These are phyloP conservation scores for Chironex yamaguchii DNA, from an alignment of 30 jellyfish, hydroid and myxozoan genomes.

Conservation along the genomic window DNA sequence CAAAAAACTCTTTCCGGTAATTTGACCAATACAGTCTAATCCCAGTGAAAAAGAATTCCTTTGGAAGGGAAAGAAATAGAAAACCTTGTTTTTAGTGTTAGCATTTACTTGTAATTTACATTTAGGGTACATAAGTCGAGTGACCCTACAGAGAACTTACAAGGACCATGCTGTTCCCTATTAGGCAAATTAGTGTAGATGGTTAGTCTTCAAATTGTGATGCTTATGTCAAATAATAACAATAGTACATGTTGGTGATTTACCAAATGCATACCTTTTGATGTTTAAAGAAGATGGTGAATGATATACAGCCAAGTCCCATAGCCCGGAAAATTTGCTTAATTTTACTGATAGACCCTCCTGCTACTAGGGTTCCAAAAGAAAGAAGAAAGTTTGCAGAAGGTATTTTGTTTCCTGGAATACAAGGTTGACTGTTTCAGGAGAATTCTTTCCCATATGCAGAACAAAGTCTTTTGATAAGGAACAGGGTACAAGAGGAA, in stretches of 20 bases:
- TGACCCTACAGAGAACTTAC: background rate
- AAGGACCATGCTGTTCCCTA: background rate
- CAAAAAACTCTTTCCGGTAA: constrained; percentile 11
- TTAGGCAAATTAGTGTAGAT: background rate
- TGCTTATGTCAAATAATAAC: background rate
- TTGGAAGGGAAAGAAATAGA: constrained; percentile 7
- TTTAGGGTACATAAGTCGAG: background rate
- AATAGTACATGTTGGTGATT: background rate
- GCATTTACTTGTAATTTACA: too few relatives aligned
- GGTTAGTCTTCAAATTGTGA: too few relatives aligned
- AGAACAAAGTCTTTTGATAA: constrained; percentile 18
- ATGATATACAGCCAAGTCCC: constrained; percentile 28
- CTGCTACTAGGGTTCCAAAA: constrained; percentile 41
- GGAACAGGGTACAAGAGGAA: constrained; percentile 35
- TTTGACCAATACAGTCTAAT: constrained; percentile 16
- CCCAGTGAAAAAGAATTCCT: constrained; percentile 41
- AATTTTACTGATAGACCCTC: constrained; percentile 52
- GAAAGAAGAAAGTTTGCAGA: constrained; percentile 46
- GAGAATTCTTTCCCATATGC: constrained; percentile 45
- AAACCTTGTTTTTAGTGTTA: too few relatives aligned
- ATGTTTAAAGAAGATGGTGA: constrained; percentile 23
- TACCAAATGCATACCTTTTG: constrained; percentile 21
- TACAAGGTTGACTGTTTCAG: constrained; percentile 48
- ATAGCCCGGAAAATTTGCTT: constrained; percentile 31
- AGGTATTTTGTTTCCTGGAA: constrained; percentile 52